Evolutionary conservation across 1,140 invertebrate species (phyloP), one percentile per base, ranked within the genome.

Genomic region (Trigoniulus corallinus): DNA sequence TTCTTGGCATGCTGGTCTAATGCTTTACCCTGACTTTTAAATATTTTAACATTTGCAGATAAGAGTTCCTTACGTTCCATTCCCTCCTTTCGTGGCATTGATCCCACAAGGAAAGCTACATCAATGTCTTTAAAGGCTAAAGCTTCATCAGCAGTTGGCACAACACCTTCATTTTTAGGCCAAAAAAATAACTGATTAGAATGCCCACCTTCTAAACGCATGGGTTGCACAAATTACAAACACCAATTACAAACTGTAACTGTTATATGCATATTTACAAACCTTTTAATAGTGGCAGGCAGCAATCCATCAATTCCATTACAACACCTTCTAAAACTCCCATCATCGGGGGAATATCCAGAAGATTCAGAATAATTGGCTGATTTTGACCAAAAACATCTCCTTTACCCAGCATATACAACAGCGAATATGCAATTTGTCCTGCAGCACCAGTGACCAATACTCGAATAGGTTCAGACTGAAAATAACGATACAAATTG

Each of bases 31-130:
- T 81, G 79, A 26, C 80, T 82, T 71, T 97, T 96, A 68, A 99
- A 99, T 60, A 99, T 99, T 64, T 92, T 93, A 3, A 98, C 93
- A 73, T 99, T 99, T 7, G 94, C 94, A 37, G 88, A 83, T 25
- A 94, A 68, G 23, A 88, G 67, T 65, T 99, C 96, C 68, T 98
- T 99, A 39, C 96, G 77, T 66, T 98, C 95, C 96, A 99, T 99
- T 42, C 95, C 95, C 64, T 98, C 86, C 62, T 83, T 87, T 18
- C 96, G 78, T 0, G 96, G 96, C 95, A 98, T 98, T 3, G 96
- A 82, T 41, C 96, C 96, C 37, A 99, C 92, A 43, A 99, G 72
- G 63, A 99, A 97, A n/a, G 92, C 96, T 45, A 91, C 88, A 60
- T 93, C 87, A 46, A 96, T 87, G 72, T 95, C 84, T 61, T 91